Evolutionary conservation across 2,888 invertebrate genomes (phyloP), one percentile per base, ranked within the genome.

Genomic region (Lydus trimaculatus): DNA sequence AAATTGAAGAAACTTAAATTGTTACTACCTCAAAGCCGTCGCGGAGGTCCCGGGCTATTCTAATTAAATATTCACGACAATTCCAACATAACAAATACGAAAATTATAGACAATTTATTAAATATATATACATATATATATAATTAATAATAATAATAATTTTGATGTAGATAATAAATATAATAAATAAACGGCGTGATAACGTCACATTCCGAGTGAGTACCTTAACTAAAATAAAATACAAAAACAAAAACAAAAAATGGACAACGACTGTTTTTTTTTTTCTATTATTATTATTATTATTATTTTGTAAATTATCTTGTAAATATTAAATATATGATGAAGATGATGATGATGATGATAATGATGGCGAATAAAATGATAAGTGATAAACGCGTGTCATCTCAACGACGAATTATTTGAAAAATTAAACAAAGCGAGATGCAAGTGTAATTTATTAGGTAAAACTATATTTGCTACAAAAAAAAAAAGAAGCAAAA

Each of bases 21-120:
- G 48, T 52, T 52, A 79, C 81, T 82, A 82, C 82, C 82, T 82
- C 82, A 82, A 76, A 76, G 79, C 75, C 73, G 81, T 80, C 80
- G 80, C 75, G 81, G 80, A 79, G 81, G 81, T 76, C 80, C 80
- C 73, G 81, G 81, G 77, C 73, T 68, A 67, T 61, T 60, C 60
- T 25, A 65, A 61, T 7, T 15, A 61, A n/a, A 58, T 17, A 17
- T 64, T 76, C 79, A 78, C 76, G 74, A 75, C 73, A 70, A 72
- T 74, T 73, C 7, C 43, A 20, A 52, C n/a, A 52, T 23, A 52
- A 52, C 17, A 43, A 43, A 43, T 43, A 17, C 43, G 43, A 52
- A 23, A 52, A 52, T 52, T 52, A 52, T 8, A 52, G 48, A 52
- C 48, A 52, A 52, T 52, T 52, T 52, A 23, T 52, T 52, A 52